A percentile compares a stretch with the other conserved stretches of the same genome.
These are phyloP conservation scores for Apus apus DNA, from an alignment of 2,113 vertebrate species.

Conservation along the genomic window DNA sequence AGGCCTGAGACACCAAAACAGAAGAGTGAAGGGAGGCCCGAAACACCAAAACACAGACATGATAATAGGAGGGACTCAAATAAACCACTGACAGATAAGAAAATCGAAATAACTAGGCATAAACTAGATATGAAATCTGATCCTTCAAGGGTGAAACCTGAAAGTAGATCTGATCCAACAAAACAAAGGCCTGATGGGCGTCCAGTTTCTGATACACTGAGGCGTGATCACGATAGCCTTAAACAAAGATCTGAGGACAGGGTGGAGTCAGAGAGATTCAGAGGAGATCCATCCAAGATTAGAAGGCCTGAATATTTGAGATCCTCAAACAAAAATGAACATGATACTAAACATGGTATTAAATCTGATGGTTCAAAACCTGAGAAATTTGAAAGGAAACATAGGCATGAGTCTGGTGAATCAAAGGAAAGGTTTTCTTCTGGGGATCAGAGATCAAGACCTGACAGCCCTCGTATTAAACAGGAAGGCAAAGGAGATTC, in stretches of 20 bases:
- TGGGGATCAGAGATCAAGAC: slow-evolving; percentile 82
- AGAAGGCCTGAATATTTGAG: slow-evolving; percentile 87
- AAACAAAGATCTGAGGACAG: slow-evolving; percentile 84
- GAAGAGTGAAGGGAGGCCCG: slow-evolving; percentile 77
- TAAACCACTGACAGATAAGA: slow-evolving; percentile 82
- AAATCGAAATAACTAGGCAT: slow-evolving; percentile 83
- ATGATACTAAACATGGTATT: slow-evolving; percentile 75
- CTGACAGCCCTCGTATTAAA: slow-evolving; percentile 86
- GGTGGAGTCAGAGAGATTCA: slow-evolving; percentile 80
- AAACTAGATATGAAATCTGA: slow-evolving; percentile 87
- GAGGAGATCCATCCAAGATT: slow-evolving; percentile 79
- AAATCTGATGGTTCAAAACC: slow-evolving; percentile 81
- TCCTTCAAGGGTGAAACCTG: slow-evolving; percentile 78
- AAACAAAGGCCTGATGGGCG: slow-evolving; percentile 86
- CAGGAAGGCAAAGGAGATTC: slow-evolving; percentile 83
- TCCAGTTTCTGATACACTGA: slow-evolving; percentile 73
- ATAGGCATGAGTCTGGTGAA: slow-evolving; percentile 85
- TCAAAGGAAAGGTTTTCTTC: slow-evolving; percentile 80
- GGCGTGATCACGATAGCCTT: slow-evolving; percentile 78
- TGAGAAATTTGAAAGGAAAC: slow-evolving; percentile 83
- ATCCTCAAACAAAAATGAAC: slow-evolving; percentile 84
- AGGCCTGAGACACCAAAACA: slow-evolving; percentile 81
- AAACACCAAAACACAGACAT: slow-evolving; percentile 83
- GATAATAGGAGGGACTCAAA: slow-evolving; percentile 83
- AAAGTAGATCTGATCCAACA: slow-evolving; percentile 78